Conservation (phyloP, 1,140 invertebrate genomes). For the Conopomorpha cramerella region DNA sequence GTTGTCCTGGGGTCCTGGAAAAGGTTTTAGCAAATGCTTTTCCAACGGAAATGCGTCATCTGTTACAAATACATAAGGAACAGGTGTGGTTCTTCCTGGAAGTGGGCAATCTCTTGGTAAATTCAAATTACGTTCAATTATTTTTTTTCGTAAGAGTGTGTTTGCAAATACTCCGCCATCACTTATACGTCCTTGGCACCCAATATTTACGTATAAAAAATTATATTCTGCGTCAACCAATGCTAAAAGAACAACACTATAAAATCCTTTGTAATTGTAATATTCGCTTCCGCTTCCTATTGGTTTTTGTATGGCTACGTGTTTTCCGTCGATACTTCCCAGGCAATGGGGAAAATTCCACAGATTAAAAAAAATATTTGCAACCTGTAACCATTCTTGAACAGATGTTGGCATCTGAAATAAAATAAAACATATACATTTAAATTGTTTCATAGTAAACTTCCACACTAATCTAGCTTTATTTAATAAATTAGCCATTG, state of each 20-base stretch:
- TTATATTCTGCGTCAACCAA: constrained; percentile 46
- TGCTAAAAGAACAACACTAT: constrained; percentile 35
- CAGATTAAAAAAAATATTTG: constrained; percentile 2
- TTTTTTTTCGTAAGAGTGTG: neutral
- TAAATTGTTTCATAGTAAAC: neutral
- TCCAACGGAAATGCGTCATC: too few species aligned
- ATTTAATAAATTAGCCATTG: neutral
- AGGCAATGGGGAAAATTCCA: constrained; percentile 4
- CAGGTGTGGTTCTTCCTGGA: too few species aligned
- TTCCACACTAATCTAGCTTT: too few species aligned
- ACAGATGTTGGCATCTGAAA: constrained; percentile 13
- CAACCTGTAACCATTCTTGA: constrained; percentile 11
- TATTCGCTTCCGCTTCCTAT: constrained; percentile 20
- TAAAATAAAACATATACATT: constrained; percentile 4
- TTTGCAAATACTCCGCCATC: constrained; percentile 35
- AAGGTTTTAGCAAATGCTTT: too few species aligned
- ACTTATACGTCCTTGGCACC: constrained; percentile 28
- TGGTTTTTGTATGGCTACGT: constrained; percentile 20
- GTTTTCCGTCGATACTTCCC: constrained; percentile 25
- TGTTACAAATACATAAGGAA: too few species aligned
- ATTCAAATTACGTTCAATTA: too few species aligned
- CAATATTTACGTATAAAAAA: constrained; percentile 46
- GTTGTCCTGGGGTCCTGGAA: too few species aligned
- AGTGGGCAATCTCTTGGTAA: too few species aligned
- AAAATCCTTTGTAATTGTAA: constrained; percentile 48